Conservation (phyloP, 2,888 invertebrate genomes). For the Sepioteuthis lessoniana region DNA sequence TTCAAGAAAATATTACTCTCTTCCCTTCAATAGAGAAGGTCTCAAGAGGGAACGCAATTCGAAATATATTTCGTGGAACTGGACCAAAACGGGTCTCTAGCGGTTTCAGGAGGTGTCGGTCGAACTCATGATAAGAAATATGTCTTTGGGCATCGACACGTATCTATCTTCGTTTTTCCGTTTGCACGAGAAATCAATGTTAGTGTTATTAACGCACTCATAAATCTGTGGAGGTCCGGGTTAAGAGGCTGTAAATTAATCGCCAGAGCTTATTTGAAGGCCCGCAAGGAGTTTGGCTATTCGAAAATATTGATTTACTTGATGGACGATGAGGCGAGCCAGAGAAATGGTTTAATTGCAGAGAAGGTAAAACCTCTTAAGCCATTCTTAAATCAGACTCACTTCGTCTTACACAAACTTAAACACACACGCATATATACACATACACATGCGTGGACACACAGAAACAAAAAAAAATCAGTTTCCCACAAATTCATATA, state of each 20-base stretch:
- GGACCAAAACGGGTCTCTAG: background rate
- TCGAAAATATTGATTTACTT: background rate
- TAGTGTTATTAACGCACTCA: background rate
- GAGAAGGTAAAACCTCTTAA: background rate
- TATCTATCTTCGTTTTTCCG: background rate
- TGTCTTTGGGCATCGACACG: conserved; percentile 3
- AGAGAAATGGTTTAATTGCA: background rate
- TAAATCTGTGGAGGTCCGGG: background rate
- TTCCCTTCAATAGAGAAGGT: background rate
- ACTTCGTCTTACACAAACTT: background rate
- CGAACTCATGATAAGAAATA: background rate
- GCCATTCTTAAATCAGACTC: background rate
- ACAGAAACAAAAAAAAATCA: too few relatives aligned
- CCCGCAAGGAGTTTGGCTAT: conserved; percentile 14
- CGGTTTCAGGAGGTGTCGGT: background rate
- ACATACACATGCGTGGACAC: too few relatives aligned
- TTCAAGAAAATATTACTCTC: background rate
- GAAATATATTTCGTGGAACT: background rate
- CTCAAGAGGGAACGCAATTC: background rate
- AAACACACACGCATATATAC: background rate
- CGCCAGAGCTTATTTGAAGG: background rate
- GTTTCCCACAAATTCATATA: too few relatives aligned
- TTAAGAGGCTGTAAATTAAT: conserved; percentile 21
- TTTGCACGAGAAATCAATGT: background rate
- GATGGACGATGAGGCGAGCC: background rate